phyloP scores from a whole-genome alignment of 2,113 vertebrate genomes.

The Oceanites oceanicus region DNA sequence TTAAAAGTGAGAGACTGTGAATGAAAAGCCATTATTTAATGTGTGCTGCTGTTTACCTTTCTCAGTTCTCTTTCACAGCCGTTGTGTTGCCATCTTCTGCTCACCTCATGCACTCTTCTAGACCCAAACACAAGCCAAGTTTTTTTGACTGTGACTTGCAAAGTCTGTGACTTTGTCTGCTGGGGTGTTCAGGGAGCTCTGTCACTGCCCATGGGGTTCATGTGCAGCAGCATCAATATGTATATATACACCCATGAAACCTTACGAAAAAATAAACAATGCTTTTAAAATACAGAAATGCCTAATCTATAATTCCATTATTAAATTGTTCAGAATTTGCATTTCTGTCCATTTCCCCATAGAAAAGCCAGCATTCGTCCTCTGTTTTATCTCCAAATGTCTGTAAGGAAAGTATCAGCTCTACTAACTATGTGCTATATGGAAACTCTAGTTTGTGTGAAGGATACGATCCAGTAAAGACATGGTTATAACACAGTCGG shows the following conservation, averaged over 20 bases:
- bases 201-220: neutral
- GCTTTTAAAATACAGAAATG: neutral
- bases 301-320: neutral
- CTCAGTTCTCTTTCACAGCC: accelerated
- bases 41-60: neutral
- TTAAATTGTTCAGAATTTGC: neutral
- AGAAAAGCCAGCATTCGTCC: neutral
- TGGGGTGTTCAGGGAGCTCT: neutral
- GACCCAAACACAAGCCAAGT: neutral
- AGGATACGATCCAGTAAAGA: neutral
- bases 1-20: neutral
- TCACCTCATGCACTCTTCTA: neutral
- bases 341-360: neutral
- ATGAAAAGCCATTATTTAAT: neutral
- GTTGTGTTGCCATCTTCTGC: neutral
- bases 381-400: neutral
- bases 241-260: neutral
- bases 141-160: neutral
- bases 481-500: neutral
- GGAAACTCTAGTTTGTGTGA: neutral
- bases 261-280: neutral
- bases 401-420: neutral
- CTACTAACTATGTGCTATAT: neutral
- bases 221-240: neutral
- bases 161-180: neutral